Evolutionary conservation across 1,140 invertebrate species (phyloP).

Genomic region (Drosophila paulistorum): DNA sequence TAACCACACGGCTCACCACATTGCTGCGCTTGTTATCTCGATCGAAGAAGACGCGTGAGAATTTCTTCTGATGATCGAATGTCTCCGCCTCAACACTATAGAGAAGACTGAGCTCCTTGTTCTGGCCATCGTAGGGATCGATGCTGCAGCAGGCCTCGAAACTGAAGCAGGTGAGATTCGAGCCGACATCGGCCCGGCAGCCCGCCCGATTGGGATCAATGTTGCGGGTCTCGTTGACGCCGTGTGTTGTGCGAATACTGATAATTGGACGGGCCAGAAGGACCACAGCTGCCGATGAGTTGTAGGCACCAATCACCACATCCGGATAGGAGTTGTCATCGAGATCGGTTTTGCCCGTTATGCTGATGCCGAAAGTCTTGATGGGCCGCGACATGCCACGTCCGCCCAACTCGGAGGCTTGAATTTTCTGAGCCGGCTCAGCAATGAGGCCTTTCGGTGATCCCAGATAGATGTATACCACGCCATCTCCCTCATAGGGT

Average conservation of each 20-base stretch:
- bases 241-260: conserved; percentile 89
- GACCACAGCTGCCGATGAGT: conserved; percentile 83
- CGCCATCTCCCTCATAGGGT: conserved; percentile 93
- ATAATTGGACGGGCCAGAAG: conserved; percentile 94
- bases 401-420: conserved; percentile 73
- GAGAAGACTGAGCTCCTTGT: conserved; percentile 85
- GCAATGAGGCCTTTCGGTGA: conserved; percentile 88
- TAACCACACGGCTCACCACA: conserved; percentile 86
- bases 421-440: conserved; percentile 88
- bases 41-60: conserved; percentile 91
- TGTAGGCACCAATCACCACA: conserved; percentile 93
- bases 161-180: conserved; percentile 92
- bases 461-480: conserved; percentile 95
- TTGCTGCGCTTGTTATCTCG: conserved; percentile 84
- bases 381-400: conserved; percentile 84
- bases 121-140: conserved; percentile 85
- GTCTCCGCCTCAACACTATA: conserved; percentile 94
- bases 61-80: conserved; percentile 89
- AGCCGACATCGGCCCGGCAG: conserved; percentile 86
- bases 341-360: conserved; percentile 94
- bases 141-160: conserved; percentile 94
- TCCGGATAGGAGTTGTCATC: conserved; percentile 97
- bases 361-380: conserved; percentile 93
- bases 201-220: conserved; percentile 91
- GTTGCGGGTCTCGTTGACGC: conserved; percentile 86